These are phyloP conservation scores for Caenorhabditis sp. DNA, from an alignment of 2,888 invertebrate genomes.

Conservation along the genomic window DNA sequence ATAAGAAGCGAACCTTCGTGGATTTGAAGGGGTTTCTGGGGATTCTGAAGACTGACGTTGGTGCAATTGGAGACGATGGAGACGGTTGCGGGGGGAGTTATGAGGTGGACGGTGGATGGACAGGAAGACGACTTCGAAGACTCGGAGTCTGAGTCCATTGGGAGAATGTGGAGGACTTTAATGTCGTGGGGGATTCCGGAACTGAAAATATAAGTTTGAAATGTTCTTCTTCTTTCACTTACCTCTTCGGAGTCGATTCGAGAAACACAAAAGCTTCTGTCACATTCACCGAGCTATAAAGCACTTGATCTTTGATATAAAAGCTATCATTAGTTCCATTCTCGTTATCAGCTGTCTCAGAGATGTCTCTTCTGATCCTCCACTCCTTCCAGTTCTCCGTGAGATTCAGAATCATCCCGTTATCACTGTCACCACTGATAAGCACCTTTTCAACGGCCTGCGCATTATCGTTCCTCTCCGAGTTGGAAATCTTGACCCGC, in stretches of 20 bases:
- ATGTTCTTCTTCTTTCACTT: too few relatives aligned
- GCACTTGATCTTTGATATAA: neutral
- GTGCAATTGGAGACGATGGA: constrained; percentile 10
- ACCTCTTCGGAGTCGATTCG: neutral
- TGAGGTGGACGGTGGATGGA: constrained; percentile 28
- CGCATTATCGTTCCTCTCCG: constrained; percentile 27
- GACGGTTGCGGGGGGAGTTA: constrained; percentile 37
- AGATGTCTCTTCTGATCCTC: constrained; percentile 10
- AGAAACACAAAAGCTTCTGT: constrained; percentile 5
- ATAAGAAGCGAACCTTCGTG: constrained; percentile 26
- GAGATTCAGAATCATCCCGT: constrained; percentile 4
- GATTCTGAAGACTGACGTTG: constrained; percentile 30
- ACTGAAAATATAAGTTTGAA: too few relatives aligned
- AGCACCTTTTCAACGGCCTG: constrained; percentile 9
- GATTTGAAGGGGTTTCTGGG: constrained; percentile 23
- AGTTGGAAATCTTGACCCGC: constrained; percentile 15
- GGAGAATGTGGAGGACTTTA: constrained; percentile 30
- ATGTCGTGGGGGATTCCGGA: neutral
- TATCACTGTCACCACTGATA: neutral
- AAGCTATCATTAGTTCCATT: neutral
- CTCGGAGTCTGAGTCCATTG: too few relatives aligned
- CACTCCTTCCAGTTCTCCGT: constrained; percentile 12
- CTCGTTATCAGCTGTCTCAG: neutral
- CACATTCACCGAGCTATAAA: neutral
- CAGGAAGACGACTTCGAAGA: neutral